phyloP scores from a whole-genome alignment of 2,113 vertebrate species.

The Stegostoma tigrinum region DNA sequence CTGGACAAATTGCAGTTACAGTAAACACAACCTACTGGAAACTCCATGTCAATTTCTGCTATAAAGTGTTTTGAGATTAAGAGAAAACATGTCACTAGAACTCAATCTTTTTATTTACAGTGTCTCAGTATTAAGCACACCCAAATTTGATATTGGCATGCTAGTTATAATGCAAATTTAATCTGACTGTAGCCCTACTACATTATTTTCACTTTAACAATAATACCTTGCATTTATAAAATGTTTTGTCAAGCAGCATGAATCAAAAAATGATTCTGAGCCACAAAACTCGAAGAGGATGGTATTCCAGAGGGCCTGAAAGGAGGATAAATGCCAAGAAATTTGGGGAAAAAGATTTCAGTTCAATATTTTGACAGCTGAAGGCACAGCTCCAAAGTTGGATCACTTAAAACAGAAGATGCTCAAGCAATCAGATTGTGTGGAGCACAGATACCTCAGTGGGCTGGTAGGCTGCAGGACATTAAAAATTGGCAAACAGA shows the following conservation, averaged over 20 bases:
- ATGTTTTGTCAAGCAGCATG: not conserved
- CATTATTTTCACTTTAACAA: not conserved
- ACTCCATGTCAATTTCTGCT: not conserved
- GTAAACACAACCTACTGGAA: not conserved
- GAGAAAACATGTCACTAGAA: not conserved
- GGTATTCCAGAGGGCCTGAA: not conserved
- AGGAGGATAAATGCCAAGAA: not conserved
- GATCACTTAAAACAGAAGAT: not conserved
- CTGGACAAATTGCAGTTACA: not conserved
- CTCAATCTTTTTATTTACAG: not conserved
- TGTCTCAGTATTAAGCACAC: not conserved
- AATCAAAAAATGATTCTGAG: not conserved
- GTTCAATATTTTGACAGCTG: not conserved
- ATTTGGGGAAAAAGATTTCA: not conserved
- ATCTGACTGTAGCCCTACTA: not conserved
- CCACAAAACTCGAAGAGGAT: not conserved
- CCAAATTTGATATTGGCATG: not conserved
- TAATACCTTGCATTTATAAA: not conserved
- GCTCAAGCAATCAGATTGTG: not conserved
- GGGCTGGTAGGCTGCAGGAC: not conserved
- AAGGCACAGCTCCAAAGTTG: not conserved
- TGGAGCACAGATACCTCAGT: not conserved
- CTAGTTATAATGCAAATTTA: not conserved
- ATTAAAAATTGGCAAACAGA: not conserved
- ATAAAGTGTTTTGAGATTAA: not conserved